These are phyloP conservation scores for Drosophila oshimai DNA, from an alignment of 1,140 invertebrate genomes.

Conservation along the genomic window DNA sequence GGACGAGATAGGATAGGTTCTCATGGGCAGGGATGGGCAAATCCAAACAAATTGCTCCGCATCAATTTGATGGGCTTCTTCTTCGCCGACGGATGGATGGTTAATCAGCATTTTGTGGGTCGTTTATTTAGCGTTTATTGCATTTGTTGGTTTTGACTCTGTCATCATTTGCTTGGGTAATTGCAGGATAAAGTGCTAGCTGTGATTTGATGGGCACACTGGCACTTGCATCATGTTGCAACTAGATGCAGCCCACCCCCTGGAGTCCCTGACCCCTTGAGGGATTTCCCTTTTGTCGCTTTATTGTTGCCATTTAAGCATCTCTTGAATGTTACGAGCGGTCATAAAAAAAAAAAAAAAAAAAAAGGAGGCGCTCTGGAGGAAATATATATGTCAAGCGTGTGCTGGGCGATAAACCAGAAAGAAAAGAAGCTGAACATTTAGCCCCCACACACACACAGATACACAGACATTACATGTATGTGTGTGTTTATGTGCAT, in stretches of 20 bases:
- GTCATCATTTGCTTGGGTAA: conserved; percentile 56
- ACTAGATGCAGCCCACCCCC: conserved; percentile 9
- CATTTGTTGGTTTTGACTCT: conserved; percentile 24
- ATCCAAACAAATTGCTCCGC: conserved; percentile 63
- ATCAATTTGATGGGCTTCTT: conserved; percentile 58
- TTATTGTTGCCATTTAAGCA: conserved; percentile 43
- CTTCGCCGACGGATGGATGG: no score
- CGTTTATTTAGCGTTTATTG: neutral
- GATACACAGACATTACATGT: neutral
- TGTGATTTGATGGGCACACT: conserved; percentile 56
- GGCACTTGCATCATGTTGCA: conserved; percentile 61
- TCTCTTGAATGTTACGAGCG: conserved; percentile 41
- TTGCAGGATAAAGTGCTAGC: conserved; percentile 69
- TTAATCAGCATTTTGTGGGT: conserved; percentile 11
- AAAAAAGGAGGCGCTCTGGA: neutral
- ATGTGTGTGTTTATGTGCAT: neutral
- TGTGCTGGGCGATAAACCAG: conserved; percentile 26
- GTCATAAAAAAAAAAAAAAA: conserved; percentile 9
- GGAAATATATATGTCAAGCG: conserved; percentile 35
- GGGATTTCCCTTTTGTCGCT: conserved; percentile 4
- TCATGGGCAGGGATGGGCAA: conserved; percentile 3
- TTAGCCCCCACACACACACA: neutral
- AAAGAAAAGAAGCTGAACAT: neutral
- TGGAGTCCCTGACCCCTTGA: neutral
- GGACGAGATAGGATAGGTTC: neutral